phyloP scores from a whole-genome alignment of 2,113 vertebrate species.

The Gambusia holbrooki region DNA sequence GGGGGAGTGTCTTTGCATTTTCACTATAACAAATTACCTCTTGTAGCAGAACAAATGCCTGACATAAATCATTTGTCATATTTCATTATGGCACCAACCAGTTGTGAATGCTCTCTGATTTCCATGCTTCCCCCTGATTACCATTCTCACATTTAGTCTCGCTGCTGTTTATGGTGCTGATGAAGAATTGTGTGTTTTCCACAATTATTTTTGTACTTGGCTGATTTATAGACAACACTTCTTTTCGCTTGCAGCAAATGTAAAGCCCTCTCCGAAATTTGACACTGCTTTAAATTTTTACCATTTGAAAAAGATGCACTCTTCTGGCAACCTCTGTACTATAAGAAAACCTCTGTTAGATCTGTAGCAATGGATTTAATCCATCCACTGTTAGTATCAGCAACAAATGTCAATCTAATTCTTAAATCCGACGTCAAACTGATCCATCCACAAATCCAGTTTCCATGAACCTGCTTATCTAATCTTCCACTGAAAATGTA shows the following conservation, averaged over 20 bases:
- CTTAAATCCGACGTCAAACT: no score
- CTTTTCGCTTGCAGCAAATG: neutral
- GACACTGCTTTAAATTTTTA: neutral
- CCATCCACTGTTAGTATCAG: no score
- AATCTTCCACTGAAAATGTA: no score
- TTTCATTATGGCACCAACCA: slow-evolving; percentile 64
- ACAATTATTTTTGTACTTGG: neutral
- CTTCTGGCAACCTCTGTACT: no score
- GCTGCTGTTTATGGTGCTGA: neutral
- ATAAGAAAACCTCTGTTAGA: no score
- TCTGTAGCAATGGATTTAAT: no score
- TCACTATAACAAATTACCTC: slow-evolving; percentile 72
- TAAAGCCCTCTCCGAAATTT: neutral
- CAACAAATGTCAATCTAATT: no score
- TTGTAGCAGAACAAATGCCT: slow-evolving; percentile 68
- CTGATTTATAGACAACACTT: neutral
- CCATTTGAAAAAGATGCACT: no score
- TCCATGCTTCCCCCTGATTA: slow-evolving; percentile 35
- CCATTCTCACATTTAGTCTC: slow-evolving; percentile 13
- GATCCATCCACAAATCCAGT: no score
- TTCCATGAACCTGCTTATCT: no score
- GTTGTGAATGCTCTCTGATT: slow-evolving; percentile 60
- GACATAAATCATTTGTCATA: slow-evolving; percentile 76
- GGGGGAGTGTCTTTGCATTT: slow-evolving; percentile 48
- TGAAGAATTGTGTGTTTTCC: neutral